A percentile compares a stretch with the other conserved stretches of the same genome.
Conservation (phyloP, 1,140 invertebrate species). For the Tenebrio molitor region DNA sequence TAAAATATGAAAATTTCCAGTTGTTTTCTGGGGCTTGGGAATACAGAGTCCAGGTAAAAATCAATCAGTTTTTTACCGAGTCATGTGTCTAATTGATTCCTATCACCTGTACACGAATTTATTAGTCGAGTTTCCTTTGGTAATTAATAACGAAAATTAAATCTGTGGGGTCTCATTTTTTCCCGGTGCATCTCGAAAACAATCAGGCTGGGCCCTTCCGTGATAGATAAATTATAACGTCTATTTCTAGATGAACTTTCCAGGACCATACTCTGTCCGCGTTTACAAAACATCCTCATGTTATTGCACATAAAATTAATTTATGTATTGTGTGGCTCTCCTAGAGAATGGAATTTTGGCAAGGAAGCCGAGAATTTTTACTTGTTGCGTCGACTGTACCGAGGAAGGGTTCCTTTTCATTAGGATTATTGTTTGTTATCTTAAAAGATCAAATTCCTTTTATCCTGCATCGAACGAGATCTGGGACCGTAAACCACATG, state of each 20-base stretch:
- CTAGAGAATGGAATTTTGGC: too few species aligned
- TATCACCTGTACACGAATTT: constrained; percentile 28
- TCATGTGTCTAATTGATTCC: constrained; percentile 33
- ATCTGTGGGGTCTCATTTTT: constrained; percentile 15
- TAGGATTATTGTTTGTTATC: constrained; percentile 47
- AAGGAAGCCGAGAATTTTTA: neutral
- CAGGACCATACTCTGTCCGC: too few species aligned
- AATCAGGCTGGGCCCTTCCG: neutral
- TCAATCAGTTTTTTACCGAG: constrained; percentile 35
- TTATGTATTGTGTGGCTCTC: too few species aligned
- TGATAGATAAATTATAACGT: constrained; percentile 4
- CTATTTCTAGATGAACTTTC: neutral
- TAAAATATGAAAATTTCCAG: constrained; percentile 15
- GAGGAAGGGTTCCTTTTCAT: constrained; percentile 16
- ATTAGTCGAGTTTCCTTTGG: neutral
- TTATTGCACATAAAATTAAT: constrained; percentile 37
- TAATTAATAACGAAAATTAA: constrained; percentile 32
- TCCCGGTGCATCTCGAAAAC: neutral
- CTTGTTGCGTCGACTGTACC: constrained; percentile 16
- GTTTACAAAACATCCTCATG: neutral
- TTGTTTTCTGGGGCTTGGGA: neutral
- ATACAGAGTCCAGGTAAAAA: constrained; percentile 21
- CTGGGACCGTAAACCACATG: constrained; percentile 31
- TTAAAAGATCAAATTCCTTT: constrained; percentile 48
- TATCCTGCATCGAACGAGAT: constrained; percentile 14